Evolutionary conservation across 2,113 vertebrate genomes (phyloP), one percentile per base, ranked within the genome.

Genomic region (Eptesicus fuscus): DNA sequence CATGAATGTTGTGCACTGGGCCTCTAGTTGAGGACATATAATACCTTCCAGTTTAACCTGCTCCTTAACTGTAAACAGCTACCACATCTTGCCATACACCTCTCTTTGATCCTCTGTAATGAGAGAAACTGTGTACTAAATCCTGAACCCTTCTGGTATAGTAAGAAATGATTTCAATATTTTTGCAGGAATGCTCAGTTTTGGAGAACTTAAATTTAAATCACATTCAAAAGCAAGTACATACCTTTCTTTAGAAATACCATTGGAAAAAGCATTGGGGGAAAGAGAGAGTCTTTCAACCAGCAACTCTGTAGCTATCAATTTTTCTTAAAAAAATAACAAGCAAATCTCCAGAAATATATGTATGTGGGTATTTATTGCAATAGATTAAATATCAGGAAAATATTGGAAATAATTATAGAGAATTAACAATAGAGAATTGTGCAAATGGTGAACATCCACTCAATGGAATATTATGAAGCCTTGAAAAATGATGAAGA

Each of bases 11-110:
- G 7, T 22, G 20, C 53, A 22, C 18, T 7, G 1, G 9, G 59
- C 10, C 59, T 61, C 59, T 61, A 61, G 59, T 25, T 61, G 65
- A 85, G 61, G 51, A 76, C 10, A n/a, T 44, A 67, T 4, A 40
- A 47, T 61, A 74, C 85, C 70, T 95, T 95, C 94, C 69, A 78
- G 95, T 85, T 92, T 90, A 95, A 93, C 94, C 73, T 93, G 83
- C 56, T 74, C 5, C 53, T 37, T 23, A 14, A 37, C 87, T 76
- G 32, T 59, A 70, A 88, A 92, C 82, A 88, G 44, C 82, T 82
- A 25, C 53, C 79, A 63, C 18, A 59, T 37, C 53, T 51, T 71
- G 17, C 47, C 71, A 49, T 85, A 82, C 85, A 88, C 71, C 49
- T 92, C 65, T 91, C 71, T 53, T 28, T 92, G 42, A 42, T 35